Percentiles rank a stretch among this genome's conserved stretches.
These are phyloP conservation scores for Remorina albescens DNA, from an alignment of 2,797 vertebrate species.

Conservation along the genomic window DNA sequence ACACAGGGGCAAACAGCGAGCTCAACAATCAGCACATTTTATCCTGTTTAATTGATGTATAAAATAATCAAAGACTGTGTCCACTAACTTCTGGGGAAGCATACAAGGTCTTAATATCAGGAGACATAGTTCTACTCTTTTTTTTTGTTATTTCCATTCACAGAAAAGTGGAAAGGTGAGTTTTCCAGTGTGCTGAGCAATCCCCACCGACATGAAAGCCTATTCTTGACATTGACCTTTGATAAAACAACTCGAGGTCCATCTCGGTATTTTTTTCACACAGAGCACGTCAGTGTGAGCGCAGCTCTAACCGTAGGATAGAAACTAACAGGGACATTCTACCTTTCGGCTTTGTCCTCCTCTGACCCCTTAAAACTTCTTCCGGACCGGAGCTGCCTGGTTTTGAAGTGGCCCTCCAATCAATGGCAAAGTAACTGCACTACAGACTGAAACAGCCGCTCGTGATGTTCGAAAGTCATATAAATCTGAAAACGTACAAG, in stretches of 20 bases:
- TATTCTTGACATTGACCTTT: background rate
- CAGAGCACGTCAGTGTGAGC: background rate
- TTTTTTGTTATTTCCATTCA: no score
- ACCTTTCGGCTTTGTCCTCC: background rate
- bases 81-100: no score
- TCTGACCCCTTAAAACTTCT: background rate
- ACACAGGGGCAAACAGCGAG: background rate
- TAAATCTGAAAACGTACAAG: background rate
- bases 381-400: background rate
- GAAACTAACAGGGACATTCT: background rate
- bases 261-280: background rate
- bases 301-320: background rate
- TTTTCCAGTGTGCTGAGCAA: no score
- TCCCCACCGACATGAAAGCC: no score
- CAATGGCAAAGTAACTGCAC: slow-evolving; percentile 2
- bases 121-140: no score
- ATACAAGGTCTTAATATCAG: no score
- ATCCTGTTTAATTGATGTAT: no score
- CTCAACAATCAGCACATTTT: no score
- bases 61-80: no score
- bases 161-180: background rate
- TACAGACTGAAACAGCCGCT: slow-evolving; percentile 3
- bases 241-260: background rate
- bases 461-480: background rate
- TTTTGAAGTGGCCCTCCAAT: slow-evolving; percentile 18